These are phyloP conservation scores for Sebastes baramenuke DNA, from an alignment of 2,797 vertebrate species.

Conservation along the genomic window DNA sequence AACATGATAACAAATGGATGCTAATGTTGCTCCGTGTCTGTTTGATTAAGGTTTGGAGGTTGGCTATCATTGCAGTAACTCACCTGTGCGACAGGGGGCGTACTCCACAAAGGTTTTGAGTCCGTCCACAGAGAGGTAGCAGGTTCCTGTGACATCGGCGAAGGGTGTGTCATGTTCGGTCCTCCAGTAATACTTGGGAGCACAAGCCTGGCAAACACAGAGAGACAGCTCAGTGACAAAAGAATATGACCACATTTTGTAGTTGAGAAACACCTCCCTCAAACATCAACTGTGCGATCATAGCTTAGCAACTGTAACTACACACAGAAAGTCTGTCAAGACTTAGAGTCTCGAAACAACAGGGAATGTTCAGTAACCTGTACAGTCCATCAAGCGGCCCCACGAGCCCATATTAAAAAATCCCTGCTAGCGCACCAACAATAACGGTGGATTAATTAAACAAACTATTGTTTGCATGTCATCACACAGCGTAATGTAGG, in stretches of 20 bases:
- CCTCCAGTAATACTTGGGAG: conserved; percentile 89
- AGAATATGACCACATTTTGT: not conserved
- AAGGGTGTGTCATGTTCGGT: conserved; percentile 80
- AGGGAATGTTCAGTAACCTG: not conserved
- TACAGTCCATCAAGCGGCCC: no score
- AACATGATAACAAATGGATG: not conserved
- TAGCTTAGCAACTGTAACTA: not conserved
- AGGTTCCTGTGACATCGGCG: conserved; percentile 87
- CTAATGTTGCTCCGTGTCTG: not conserved
- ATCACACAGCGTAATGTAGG: not conserved
- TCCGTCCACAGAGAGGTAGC: conserved; percentile 87
- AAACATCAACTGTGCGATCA: not conserved
- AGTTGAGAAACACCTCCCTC: not conserved
- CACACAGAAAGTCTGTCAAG: not conserved
- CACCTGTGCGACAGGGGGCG: conserved; percentile 90
- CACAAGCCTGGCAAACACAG: conserved; percentile 77
- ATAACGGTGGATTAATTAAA: not conserved
- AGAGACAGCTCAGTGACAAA: not conserved
- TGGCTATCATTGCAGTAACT: not conserved
- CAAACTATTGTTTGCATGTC: not conserved
- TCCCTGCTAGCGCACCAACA: not conserved
- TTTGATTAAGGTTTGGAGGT: not conserved
- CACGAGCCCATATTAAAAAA: not conserved
- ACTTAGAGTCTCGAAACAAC: not conserved
- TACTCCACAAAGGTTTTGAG: conserved; percentile 88